Conservation (phyloP, 2,888 invertebrate genomes). For the Caenorhabditis sp. region DNA sequence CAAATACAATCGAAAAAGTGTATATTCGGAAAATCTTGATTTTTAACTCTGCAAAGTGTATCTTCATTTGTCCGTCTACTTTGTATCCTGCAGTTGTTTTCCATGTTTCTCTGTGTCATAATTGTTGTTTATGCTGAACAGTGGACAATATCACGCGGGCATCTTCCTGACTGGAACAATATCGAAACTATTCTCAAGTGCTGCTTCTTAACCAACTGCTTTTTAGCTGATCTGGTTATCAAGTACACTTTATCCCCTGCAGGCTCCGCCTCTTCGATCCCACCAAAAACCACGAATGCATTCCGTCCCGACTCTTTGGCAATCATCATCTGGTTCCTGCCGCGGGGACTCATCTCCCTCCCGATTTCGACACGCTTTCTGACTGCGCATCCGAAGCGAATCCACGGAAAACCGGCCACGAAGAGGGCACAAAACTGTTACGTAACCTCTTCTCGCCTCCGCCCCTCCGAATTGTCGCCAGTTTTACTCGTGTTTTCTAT, state of each 20-base stretch:
- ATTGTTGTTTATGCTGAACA: not conserved
- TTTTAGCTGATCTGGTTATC: slow-evolving; percentile 40
- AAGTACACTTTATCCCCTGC: slow-evolving; percentile 22
- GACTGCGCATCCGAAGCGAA: slow-evolving; percentile 34
- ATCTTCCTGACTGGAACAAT: not conserved
- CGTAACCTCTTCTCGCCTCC: slow-evolving; percentile 40
- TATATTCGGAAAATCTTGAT: no score
- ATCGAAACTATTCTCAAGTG: not conserved
- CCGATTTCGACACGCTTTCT: slow-evolving; percentile 59
- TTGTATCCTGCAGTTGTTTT: no score
- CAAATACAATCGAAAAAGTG: no score
- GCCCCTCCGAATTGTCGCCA: slow-evolving; percentile 3
- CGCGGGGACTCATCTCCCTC: slow-evolving; percentile 42
- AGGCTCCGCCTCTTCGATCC: not conserved
- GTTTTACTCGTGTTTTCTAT: not conserved
- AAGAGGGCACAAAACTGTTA: slow-evolving; percentile 57
- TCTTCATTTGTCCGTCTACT: not conserved
- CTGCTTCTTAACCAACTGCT: not conserved
- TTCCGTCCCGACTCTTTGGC: slow-evolving; percentile 19
- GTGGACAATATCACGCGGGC: not conserved
- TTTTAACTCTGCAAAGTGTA: no score
- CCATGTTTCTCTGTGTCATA: not conserved
- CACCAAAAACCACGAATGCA: slow-evolving; percentile 9
- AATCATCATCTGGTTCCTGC: slow-evolving; percentile 56
- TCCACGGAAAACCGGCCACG: slow-evolving; percentile 48